Percentiles rank a stretch among this genome's conserved stretches.
Evolutionary conservation across 2,888 invertebrate species (phyloP).

Genomic region (Drosophila leonis): DNA sequence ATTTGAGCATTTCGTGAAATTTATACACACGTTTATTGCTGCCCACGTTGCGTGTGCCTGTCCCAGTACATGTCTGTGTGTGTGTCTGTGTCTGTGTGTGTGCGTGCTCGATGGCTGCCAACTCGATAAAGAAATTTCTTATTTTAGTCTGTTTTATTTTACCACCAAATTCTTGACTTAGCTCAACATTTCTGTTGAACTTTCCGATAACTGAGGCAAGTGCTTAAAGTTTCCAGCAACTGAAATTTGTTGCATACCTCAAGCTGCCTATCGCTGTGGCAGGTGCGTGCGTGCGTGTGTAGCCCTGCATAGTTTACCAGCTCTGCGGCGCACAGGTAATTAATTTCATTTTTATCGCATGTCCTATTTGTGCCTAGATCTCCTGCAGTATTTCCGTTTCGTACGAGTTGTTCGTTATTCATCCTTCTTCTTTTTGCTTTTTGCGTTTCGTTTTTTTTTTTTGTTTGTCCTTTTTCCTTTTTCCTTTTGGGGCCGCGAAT

Average conservation of each 20-base stretch:
- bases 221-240: conserved; percentile 23
- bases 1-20: conserved; percentile 68
- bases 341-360: conserved; percentile 77
- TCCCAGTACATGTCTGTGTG: conserved; percentile 10
- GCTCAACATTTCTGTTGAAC: conserved; percentile 41
- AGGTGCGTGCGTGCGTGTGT: conserved; percentile 4
- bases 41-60: conserved; percentile 26
- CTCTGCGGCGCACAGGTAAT: conserved; percentile 57
- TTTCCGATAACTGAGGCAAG: conserved; percentile 31
- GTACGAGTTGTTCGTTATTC: conserved; percentile 45
- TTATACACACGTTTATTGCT: conserved; percentile 69
- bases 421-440: conserved; percentile 14
- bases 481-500: conserved; percentile 59
- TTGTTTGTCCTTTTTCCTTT: conserved; percentile 21
- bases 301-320: conserved; percentile 20
- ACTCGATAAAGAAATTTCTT: conserved; percentile 54
- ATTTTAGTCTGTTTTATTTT: conserved; percentile 33
- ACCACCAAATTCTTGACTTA: conserved; percentile 20
- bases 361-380: conserved; percentile 45
- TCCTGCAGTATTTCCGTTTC: conserved; percentile 27
- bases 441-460: neutral
- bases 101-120: conserved; percentile 28
- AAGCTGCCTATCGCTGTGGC: neutral
- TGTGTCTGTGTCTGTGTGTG: conserved; percentile 17
- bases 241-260: conserved; percentile 39